Conservation (phyloP, 2,113 vertebrate genomes). For the Phyllostomus hastatus region DNA sequence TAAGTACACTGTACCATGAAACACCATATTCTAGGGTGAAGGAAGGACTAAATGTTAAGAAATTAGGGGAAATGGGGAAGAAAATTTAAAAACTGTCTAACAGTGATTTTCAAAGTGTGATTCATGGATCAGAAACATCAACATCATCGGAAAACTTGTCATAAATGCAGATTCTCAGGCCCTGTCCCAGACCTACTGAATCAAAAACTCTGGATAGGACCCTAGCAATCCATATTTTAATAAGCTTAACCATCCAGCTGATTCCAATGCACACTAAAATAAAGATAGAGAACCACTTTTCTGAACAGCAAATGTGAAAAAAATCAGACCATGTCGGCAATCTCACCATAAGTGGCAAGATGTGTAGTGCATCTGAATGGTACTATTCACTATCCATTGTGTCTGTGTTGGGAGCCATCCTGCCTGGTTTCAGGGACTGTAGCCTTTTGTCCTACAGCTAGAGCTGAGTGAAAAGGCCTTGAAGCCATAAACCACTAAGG, state of each 20-base stretch:
- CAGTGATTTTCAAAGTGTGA: background rate
- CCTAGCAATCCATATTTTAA: background rate
- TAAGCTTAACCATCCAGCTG: background rate
- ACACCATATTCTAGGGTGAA: background rate
- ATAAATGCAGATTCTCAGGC: background rate
- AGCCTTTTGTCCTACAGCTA: too few species aligned
- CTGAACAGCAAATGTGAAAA: too few species aligned
- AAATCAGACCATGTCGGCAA: too few species aligned
- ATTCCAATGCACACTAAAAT: background rate
- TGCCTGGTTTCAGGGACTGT: too few species aligned
- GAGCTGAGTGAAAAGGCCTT: too few species aligned
- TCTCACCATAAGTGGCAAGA: too few species aligned
- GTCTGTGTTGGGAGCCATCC: too few species aligned
- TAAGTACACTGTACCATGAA: background rate
- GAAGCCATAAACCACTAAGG: too few species aligned
- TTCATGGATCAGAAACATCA: background rate
- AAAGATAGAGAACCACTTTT: too few species aligned
- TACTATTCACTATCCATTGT: too few species aligned
- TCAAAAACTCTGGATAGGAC: background rate
- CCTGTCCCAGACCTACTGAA: background rate
- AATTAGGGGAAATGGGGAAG: background rate
- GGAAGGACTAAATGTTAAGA: background rate
- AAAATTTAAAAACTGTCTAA: background rate
- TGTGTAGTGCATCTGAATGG: too few species aligned
- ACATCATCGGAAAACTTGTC: background rate